A percentile compares a stretch with the other conserved stretches of the same genome.
Conservation (phyloP, 2,797 vertebrate species). For the Crax fasciolata region DNA sequence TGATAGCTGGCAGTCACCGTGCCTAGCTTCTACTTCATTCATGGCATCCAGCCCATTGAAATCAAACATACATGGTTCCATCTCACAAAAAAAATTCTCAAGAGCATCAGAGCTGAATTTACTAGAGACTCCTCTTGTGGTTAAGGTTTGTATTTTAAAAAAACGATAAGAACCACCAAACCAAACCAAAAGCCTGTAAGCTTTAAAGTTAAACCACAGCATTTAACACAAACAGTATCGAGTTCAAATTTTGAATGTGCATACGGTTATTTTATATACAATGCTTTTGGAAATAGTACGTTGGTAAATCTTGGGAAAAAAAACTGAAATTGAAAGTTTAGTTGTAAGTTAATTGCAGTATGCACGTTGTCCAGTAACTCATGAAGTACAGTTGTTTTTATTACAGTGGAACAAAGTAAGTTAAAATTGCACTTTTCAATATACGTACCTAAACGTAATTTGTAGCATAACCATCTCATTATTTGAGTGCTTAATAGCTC, state of each 20-base stretch:
- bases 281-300: not conserved
- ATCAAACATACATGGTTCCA: not conserved
- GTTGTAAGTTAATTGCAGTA: not conserved
- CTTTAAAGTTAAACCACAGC: not conserved
- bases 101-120: conserved; percentile 89
- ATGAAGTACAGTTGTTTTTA: not conserved
- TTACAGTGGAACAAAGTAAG: not conserved
- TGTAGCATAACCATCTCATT: not conserved
- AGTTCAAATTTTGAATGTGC: not conserved
- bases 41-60: conserved; percentile 74
- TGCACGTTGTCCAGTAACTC: not conserved
- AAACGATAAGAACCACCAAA: not conserved
- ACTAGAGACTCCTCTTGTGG: conserved; percentile 90
- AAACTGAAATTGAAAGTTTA: not conserved
- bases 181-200: not conserved
- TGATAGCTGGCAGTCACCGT: conserved; percentile 74
- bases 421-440: not conserved
- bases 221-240: not conserved
- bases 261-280: rapidly evolving
- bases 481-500: not conserved
- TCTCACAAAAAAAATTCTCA: conserved; percentile 66
- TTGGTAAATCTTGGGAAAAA: not conserved
- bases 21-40: conserved; percentile 77
- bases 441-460: not conserved
- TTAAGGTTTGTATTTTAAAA: conserved; percentile 86